Base-by-base conservation (phyloP, 2,113 vertebrate genomes). In the Bubalus kerabau region DNA sequence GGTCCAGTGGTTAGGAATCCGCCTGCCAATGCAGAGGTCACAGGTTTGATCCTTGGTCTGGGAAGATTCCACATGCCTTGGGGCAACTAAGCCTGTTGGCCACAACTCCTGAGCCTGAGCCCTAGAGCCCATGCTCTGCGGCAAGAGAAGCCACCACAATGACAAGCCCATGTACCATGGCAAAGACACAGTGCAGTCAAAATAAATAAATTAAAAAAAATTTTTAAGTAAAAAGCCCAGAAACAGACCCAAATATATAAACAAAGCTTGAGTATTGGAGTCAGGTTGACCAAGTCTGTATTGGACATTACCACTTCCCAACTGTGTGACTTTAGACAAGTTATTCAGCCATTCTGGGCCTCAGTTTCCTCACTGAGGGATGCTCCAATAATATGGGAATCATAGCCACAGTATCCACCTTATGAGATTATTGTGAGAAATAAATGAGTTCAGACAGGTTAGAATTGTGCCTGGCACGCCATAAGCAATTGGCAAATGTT, bases 391-490 rank as follows among this genome's bases (percentile, higher is more conserved):
- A 88, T 23, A 67, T 13, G 10, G 36, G 23, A 46, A 84, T 78
- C 24, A 60, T 6, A 86, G 81, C 36, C 57, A 48, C 2, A 24
- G 48, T 26, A 32, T 1, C 57, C 13, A 71, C 43, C 6, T 54
- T 48, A 40, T 26, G 90, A 48, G 21, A 71, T 84, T 76, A 87
- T 32, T 80, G 43, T 71, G 90, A 94, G 52, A 93, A 94, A 88
- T 21, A 36, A 60, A 19, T 40, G 48, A 91, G 54, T 30, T 83
- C 80, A 74, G 28, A 60, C 21, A 32, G 43, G 24, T 78, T 30
- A 90, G 48, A 74, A 64, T 23, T 85, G 59, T 32, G 3, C 48
- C 64, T 17, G 2, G 40, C 48, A 32, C 1, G 40, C 24, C 92
- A 16, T 5, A 50, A 76, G 32, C 85, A 54, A 54, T 7, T 26